These are phyloP conservation scores for Sinhomidia bicolor DNA, from an alignment of 2,888 invertebrate genomes.

Conservation along the genomic window DNA sequence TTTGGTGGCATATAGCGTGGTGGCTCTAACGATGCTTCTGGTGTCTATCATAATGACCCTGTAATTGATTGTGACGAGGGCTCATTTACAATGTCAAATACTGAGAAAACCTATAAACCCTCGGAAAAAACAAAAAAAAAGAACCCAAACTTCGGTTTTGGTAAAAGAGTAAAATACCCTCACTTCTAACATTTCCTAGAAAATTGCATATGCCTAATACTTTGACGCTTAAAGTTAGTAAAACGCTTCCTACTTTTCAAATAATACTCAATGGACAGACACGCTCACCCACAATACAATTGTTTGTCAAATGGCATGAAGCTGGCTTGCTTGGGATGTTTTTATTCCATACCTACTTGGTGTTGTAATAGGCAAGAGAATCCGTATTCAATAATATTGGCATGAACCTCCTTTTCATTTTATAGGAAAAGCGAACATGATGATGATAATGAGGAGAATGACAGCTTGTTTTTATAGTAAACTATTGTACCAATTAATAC, in stretches of 20 bases:
- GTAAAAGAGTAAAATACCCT: background rate
- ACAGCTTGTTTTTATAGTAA: too few species aligned
- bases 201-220: background rate
- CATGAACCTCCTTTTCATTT: too few species aligned
- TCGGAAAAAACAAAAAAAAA: background rate
- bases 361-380: too few species aligned
- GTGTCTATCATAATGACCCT: constrained; percentile 69
- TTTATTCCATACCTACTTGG: too few species aligned
- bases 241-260: too few species aligned
- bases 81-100: constrained; percentile 70
- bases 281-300: background rate
- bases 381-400: too few species aligned
- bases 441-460: too few species aligned
- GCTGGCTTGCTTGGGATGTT: too few species aligned
- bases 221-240: background rate
- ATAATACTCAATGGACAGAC: background rate
- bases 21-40: background rate
- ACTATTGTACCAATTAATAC: too few species aligned
- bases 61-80: constrained; percentile 68
- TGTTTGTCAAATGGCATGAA: background rate
- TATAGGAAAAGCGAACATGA: too few species aligned
- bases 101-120: constrained; percentile 43
- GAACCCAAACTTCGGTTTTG: background rate
- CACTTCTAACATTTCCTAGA: background rate
- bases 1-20: too few species aligned